phyloP scores from a whole-genome alignment of 2,888 invertebrate species.

The Andricus quercusramuli region DNA sequence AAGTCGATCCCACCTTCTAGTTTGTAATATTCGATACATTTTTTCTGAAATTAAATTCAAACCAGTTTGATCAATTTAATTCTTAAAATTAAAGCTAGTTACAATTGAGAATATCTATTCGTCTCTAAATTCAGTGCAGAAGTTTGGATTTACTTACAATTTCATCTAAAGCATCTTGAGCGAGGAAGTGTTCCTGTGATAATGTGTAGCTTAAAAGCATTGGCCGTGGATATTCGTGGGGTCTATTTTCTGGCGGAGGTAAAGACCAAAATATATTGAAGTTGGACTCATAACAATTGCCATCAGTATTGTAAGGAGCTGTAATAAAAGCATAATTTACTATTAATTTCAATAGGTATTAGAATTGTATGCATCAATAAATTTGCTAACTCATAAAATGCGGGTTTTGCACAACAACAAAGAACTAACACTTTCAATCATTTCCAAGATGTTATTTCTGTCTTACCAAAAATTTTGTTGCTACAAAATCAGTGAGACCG shows the following conservation, averaged over 20 bases:
- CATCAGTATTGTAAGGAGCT: constrained; percentile 92
- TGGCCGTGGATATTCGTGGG: constrained; percentile 95
- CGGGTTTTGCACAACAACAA: too few relatives aligned
- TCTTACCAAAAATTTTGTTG: too few relatives aligned
- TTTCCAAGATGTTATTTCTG: too few relatives aligned
- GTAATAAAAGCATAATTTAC: constrained; percentile 42
- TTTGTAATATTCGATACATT: constrained; percentile 91
- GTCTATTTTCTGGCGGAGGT: constrained; percentile 96
- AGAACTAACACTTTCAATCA: too few relatives aligned
- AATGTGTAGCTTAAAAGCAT: constrained; percentile 93
- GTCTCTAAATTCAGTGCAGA: not conserved
- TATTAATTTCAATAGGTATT: not conserved
- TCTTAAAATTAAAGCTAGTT: not conserved
- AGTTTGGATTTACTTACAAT: constrained; percentile 80
- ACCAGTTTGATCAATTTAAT: not conserved
- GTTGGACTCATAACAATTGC: constrained; percentile 89
- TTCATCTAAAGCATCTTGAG: constrained; percentile 90
- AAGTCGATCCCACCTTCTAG: constrained; percentile 85
- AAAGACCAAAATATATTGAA: constrained; percentile 95
- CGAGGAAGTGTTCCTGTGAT: constrained; percentile 89
- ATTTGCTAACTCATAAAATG: too few relatives aligned
- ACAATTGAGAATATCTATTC: not conserved
- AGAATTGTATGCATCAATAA: not conserved
- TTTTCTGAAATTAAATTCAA: constrained; percentile 79
- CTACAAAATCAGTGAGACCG: too few relatives aligned